Conservation (phyloP, 2,113 vertebrate genomes). For the Urocolius indicus region DNA sequence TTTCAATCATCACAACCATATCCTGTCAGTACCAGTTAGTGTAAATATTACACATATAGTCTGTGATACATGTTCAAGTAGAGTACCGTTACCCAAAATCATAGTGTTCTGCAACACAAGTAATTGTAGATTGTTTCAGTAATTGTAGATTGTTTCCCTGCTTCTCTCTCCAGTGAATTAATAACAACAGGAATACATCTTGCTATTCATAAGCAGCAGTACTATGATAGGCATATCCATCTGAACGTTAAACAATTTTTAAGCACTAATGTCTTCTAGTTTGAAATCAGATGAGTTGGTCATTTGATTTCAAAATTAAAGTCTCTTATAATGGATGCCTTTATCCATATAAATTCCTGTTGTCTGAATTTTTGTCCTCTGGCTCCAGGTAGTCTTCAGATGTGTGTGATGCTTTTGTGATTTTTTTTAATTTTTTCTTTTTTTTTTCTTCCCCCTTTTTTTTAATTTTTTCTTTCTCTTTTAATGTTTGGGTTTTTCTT, state of each 20-base stretch:
- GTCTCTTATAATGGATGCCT: not conserved
- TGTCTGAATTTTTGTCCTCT: not conserved
- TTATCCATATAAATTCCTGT: not conserved
- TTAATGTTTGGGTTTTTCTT: not conserved
- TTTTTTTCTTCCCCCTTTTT: not conserved
- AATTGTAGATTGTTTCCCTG: not conserved
- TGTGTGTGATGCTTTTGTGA: not conserved
- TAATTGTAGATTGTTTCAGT: not conserved
- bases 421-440: not conserved
- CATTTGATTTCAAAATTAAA: conserved; percentile 31
- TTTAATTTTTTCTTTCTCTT: not conserved
- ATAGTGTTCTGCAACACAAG: not conserved
- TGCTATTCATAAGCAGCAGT: conserved; percentile 26
- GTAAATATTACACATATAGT: not conserved
- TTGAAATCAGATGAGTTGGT: conserved; percentile 38
- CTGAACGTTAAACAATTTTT: conserved; percentile 21
- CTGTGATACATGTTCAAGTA: not conserved
- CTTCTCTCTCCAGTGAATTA: not conserved
- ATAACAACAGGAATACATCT: not conserved
- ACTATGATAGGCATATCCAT: not conserved
- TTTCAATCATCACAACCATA: conserved; percentile 26
- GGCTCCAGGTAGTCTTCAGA: not conserved
- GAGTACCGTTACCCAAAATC: not conserved
- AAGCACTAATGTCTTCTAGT: not conserved
- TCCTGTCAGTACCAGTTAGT: not conserved